Percentiles rank a stretch among this genome's conserved stretches.
phyloP scores from a whole-genome alignment of 2,797 vertebrate species.

The Myotis vivesi region DNA sequence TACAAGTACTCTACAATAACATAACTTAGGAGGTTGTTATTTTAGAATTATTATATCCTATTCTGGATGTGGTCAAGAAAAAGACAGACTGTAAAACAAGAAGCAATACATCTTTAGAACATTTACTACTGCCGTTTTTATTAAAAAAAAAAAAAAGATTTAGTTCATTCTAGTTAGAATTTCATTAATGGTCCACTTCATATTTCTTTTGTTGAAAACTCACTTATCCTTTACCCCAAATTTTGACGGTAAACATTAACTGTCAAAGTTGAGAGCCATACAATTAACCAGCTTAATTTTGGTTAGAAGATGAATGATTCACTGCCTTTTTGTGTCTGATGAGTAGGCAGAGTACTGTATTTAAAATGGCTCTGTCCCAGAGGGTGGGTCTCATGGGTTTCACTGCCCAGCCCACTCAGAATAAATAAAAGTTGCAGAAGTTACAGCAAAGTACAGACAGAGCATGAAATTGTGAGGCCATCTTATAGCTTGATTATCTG shows the following conservation, averaged over 20 bases:
- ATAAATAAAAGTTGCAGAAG: conserved; percentile 36
- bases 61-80: conserved; percentile 65
- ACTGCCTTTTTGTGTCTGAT: conserved; percentile 54
- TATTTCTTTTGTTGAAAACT: conserved; percentile 59
- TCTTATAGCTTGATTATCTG: conserved; percentile 52
- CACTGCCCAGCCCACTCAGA: conserved; percentile 45
- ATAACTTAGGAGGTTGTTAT: conserved; percentile 67
- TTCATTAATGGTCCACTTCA: conserved; percentile 51
- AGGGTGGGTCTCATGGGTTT: conserved; percentile 35
- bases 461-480: background rate
- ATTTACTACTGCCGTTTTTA: conserved; percentile 43
- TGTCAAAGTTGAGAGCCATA: conserved; percentile 48
- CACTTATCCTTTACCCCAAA: conserved; percentile 40
- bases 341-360: conserved; percentile 27
- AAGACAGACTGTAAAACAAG: conserved; percentile 61
- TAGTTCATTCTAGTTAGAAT: conserved; percentile 44
- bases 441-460: background rate
- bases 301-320: conserved; percentile 70
- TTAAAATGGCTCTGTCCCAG: conserved; percentile 68
- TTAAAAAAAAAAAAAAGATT: background rate
- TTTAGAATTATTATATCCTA: conserved; percentile 71
- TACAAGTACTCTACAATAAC: conserved; percentile 66
- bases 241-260: conserved; percentile 64
- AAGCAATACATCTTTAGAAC: conserved; percentile 59
- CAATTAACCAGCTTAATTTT: conserved; percentile 66